Evolutionary conservation across 2,888 invertebrate genomes (phyloP), one percentile per base, ranked within the genome.

Genomic region (Calliopum simillimum): DNA sequence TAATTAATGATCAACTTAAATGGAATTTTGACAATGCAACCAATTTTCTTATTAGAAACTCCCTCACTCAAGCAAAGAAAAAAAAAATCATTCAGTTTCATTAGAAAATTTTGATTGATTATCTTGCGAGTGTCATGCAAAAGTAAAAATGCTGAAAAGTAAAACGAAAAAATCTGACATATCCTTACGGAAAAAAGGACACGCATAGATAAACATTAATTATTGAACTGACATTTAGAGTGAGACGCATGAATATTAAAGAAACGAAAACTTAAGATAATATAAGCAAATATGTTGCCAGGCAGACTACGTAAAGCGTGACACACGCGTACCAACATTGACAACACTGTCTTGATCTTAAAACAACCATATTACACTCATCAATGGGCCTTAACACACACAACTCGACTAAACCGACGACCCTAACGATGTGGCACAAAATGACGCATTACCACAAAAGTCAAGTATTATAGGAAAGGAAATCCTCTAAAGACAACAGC

Each of bases 221-320:
- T 82, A 82, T 82, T 81, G 83, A 82, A 79, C 80, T 83, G 81
- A 80, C 82, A 81, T 80, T n/a, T 82, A 80, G 77, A 78, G 75
- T 66, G 74, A 78, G 77, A 80, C 81, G 80, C 77, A 77, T 81
- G 82, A 80, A 81, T 82, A 82, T 79, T 79, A 74, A 77, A 69
- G 49, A 53, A 19, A 53, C 61, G 63, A 49, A 58, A 61, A 21
- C 61, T 68, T 6, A 44, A 55, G 46, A n/a, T 11, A 33, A 51
- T 21, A n/a, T 16, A 16, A 47, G 33, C 12, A 33, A n/a, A 70
- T 56, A 47, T 63, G 23, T 21, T 44, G 23, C 5, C 55, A 47
- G 49, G 2, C 13, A 2, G 63, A 33, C 49, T 8, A 41, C n/a
- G n/a, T n/a, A 14, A 55, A 65, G 64, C 64, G 55, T 65, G 53